A percentile compares a stretch with the other conserved stretches of the same genome.
phyloP scores from a whole-genome alignment of 1,140 invertebrate species.

The Trichogramma pretiosum region DNA sequence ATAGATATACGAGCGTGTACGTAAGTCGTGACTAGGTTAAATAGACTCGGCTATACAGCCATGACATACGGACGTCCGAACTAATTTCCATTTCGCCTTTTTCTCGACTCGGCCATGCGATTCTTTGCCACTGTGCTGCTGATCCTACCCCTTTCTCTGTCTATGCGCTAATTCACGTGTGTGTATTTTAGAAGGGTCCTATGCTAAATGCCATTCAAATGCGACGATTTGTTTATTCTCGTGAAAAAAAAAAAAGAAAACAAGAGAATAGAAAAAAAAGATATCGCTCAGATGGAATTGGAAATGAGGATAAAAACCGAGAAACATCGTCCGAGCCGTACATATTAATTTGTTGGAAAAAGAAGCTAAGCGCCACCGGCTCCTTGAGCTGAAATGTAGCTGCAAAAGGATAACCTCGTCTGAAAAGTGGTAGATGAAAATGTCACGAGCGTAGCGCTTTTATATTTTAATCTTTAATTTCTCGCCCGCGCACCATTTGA shows the following conservation, averaged over 20 bases:
- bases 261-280: too few species aligned
- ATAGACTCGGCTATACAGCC: constrained; percentile 22
- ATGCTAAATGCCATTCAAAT: too few species aligned
- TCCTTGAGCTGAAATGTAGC: background rate
- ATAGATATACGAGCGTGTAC: constrained; percentile 29
- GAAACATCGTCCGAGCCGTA: background rate
- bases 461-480: constrained; percentile 41
- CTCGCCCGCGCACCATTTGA: constrained; percentile 38
- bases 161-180: background rate
- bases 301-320: constrained; percentile 5
- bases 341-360: constrained; percentile 9
- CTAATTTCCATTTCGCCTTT: constrained; percentile 19
- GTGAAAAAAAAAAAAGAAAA: too few species aligned
- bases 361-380: constrained; percentile 11
- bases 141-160: constrained; percentile 10
- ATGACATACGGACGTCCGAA: constrained; percentile 31
- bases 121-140: constrained; percentile 3
- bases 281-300: constrained; percentile 7
- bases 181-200: too few species aligned
- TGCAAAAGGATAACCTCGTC: too few species aligned
- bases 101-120: constrained; percentile 1
- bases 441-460: constrained; percentile 23
- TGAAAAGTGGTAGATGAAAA: constrained; percentile 25
- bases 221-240: too few species aligned
- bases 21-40: constrained; percentile 39